phyloP scores from a whole-genome alignment of 2,113 vertebrate species.

The Aegithalos caudatus region DNA sequence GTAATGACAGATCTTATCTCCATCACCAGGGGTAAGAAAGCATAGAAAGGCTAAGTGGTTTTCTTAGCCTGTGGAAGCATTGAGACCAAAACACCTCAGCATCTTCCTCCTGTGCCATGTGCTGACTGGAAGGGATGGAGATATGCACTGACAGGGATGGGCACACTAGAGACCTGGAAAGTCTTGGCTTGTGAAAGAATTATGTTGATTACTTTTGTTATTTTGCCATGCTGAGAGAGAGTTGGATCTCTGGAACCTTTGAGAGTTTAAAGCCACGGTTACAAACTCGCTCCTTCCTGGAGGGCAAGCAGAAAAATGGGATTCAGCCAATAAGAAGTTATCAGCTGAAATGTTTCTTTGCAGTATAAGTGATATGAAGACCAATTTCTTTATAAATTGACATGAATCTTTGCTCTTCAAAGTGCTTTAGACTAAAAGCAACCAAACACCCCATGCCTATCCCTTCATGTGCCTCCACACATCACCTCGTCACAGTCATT shows the following conservation, averaged over 20 bases:
- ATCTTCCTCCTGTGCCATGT: rapidly evolving
- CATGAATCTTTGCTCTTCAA: background rate
- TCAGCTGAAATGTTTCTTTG: background rate
- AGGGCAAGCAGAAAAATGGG: background rate
- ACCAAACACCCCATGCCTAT: background rate
- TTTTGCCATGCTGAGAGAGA: background rate
- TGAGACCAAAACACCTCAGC: background rate
- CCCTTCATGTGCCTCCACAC: background rate
- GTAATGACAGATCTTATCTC: background rate
- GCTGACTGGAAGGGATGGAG: background rate
- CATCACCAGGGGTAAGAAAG: background rate
- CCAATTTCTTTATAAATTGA: background rate
- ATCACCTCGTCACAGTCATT: background rate
- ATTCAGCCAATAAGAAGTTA: background rate
- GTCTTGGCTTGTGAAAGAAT: background rate
- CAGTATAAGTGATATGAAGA: background rate
- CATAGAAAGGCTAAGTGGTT: background rate
- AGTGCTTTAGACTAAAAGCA: background rate
- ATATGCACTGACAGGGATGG: background rate
- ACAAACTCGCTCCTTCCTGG: rapidly evolving
- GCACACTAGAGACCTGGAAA: background rate
- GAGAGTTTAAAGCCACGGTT: background rate
- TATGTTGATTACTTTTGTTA: background rate
- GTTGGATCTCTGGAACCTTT: background rate
- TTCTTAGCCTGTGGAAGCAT: background rate